Base-by-base conservation (phyloP, 2,888 invertebrate genomes). In the Tanypteryx hageni region DNA sequence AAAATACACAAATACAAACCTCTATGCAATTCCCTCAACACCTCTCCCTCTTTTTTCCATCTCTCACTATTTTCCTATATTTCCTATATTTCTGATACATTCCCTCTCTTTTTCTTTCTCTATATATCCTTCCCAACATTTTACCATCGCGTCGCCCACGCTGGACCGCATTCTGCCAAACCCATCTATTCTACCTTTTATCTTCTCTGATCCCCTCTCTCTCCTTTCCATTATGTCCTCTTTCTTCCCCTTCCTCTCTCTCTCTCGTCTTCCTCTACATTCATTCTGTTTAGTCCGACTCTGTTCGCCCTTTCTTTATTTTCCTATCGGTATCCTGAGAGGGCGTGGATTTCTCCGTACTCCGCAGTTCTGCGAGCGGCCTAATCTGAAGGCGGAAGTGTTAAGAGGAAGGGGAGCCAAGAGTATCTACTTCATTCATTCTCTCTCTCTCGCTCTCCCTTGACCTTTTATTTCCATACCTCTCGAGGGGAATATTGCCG, bases 381-480 rank as follows among this genome's bases (percentile, higher is more conserved):
- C 89, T 89, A 89, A 64, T 18, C 64, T 18, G 64, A 4, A 89
- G 89, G 89, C 89, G 89, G 18, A 61, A 64, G 27, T 68, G 44
- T 18, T 18, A 27, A 13, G 16, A 16, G 44, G 13, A 44, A 13
- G 85, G n/a, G 58, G 22, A 16, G 16, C 14, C 64, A 76, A 44
- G 44, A 44, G 44, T 44, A 44, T 44, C 44, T 27, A 1, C 76
- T 22, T 76, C 76, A 76, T 27, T 76, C 76, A 27, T 22, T 27
- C 76, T 27, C 27, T 27, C 76, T 27, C 76, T 27, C 22, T 44
- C n/a, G 68, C 22, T 68, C 22, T 68, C 68, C 22, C 68, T 18
- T n/a, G 8, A n/a, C 68, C 68, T 68, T 76, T 76, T 76, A 76
- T 76, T 76, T 76, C 27, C 76, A n/a, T 76, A 22, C 76, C 76